Base-by-base conservation (phyloP, 2,888 invertebrate species). In the Colletes collaris region DNA sequence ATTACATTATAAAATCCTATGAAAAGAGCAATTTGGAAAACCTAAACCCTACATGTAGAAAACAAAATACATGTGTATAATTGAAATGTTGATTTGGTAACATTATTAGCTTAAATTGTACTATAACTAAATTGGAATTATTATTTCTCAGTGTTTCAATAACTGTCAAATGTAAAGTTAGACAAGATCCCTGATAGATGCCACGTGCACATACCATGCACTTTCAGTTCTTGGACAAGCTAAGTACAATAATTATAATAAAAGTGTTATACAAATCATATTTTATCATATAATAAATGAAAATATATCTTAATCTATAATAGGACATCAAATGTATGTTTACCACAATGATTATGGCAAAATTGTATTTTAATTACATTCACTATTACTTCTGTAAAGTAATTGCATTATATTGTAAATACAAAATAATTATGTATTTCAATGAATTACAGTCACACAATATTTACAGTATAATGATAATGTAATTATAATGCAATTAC, bases 241-340 rank as follows among this genome's bases (percentile, higher is more conserved):
- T 84, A 84, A 84, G 84, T 84, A 84, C 84, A 80, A 52, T 67
- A 73, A 59, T 59, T 79, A 46, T 35, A 62, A 55, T 53, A 69
- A 73, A 62, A 52, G 16, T 49, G 58, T 53, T 60, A 53, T 55
- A 67, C 27, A 56, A 55, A 56, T 73, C 27, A 44, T 50, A 76
- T 49, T 40, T 35, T 27, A 19, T 69, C 67, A 62, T 62, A 52
- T 37, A 56, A 37, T 73, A 84, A 79, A 76, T 74, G 63, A 73
- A 67, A 63, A 66, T 58, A 70, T 46, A 59, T 65, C 19, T 50
- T 63, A 56, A 44, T 44, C 6, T 35, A 27, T 13, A 64, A 65
- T 0, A 53, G 37, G 50, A 69, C 37, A 19, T 19, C 7, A 46
- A 74, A 67, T 53, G 37, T 50, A 68, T 70, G 27, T 27, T 27